Base-by-base conservation (phyloP, 2,113 vertebrate species). In the Actenoides hombroni region DNA sequence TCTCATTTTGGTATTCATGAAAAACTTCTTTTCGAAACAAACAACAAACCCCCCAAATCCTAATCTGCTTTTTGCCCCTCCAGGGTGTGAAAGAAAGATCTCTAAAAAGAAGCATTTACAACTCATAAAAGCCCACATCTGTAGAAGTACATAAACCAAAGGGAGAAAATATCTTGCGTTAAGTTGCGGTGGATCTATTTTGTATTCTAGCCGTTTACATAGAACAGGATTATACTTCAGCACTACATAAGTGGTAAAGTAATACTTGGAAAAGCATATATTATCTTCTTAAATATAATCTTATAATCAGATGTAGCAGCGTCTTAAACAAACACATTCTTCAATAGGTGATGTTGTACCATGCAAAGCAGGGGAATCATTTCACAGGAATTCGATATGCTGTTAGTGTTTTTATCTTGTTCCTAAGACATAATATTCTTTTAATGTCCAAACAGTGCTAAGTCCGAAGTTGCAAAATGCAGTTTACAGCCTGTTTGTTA, bases 201-300 rank as follows among this genome's bases (percentile, higher is more conserved):
- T 88, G 24, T 95, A 83, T 92, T 96, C 91, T 71, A 91, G 46
- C 67, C 37, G 80, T 97, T 97, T 97, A 92, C 91, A 92, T 78
- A 92, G 84, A 94, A 82, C 56, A 81, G 93, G 94, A 96, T 97
- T 97, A 93, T 93, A 87, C 65, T 92, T 91, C 75, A 90, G 35
- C 54, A 77, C 29, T 94, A 95, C 93, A 87, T 92, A 92, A 95
- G 33, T 95, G 77, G 60, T 93, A 94, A 96, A 97, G 63, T 89
- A 97, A 90, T 88, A 81, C 78, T 94, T 86, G 68, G 61, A 75
- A 95, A 94, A 97, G 82, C 90, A 94, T 96, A 89, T 86, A 97
- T 95, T 96, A 97, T 95, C 95, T 96, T 94, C 95, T 96, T 96
- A 97, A 97, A 83, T n/a, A 78, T 97, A 97, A 97, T 96, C 96